These are phyloP conservation scores for Drosophila parabipectinata DNA, from an alignment of 1,140 invertebrate species.

Conservation along the genomic window DNA sequence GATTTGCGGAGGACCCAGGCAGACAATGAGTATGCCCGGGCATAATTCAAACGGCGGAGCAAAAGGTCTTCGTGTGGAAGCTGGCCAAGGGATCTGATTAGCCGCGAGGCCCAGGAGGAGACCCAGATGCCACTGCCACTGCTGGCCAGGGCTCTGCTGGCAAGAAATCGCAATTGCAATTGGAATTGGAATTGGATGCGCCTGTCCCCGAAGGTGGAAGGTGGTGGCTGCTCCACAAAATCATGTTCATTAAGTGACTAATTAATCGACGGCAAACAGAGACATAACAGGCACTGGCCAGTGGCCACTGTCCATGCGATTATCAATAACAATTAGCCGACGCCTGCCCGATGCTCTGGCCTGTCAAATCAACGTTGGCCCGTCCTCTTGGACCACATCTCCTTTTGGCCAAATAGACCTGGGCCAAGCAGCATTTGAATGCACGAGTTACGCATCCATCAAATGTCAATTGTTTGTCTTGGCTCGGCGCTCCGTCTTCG, in stretches of 20 bases:
- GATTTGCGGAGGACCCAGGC: slow-evolving; percentile 60
- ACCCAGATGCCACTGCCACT: slow-evolving; percentile 13
- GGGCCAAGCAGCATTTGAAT: slow-evolving; percentile 60
- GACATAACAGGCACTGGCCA: slow-evolving; percentile 39
- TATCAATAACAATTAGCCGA: slow-evolving; percentile 81
- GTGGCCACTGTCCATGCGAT: slow-evolving; percentile 27
- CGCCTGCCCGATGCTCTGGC: slow-evolving; percentile 46
- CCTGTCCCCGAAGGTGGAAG: slow-evolving; percentile 16
- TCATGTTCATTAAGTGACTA: slow-evolving; percentile 70
- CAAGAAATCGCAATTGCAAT: slow-evolving; percentile 7
- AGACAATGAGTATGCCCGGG: slow-evolving; percentile 79
- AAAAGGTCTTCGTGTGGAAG: slow-evolving; percentile 67
- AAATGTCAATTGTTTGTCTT: slow-evolving; percentile 82
- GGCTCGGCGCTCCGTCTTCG: slow-evolving; percentile 72
- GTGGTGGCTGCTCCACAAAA: slow-evolving; percentile 37
- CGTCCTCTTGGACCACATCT: background rate
- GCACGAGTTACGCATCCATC: slow-evolving; percentile 81
- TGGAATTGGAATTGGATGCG: slow-evolving; percentile 35
- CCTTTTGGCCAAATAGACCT: slow-evolving; percentile 1
- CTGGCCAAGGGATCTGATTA: slow-evolving; percentile 67
- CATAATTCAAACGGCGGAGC: slow-evolving; percentile 75
- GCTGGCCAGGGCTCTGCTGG: background rate
- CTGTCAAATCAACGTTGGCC: slow-evolving; percentile 55
- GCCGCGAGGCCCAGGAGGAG: slow-evolving; percentile 45
- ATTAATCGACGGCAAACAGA: slow-evolving; percentile 66